Evolutionary conservation across 2,888 invertebrate genomes (phyloP).

Genomic region (Amphipyra berbera): DNA sequence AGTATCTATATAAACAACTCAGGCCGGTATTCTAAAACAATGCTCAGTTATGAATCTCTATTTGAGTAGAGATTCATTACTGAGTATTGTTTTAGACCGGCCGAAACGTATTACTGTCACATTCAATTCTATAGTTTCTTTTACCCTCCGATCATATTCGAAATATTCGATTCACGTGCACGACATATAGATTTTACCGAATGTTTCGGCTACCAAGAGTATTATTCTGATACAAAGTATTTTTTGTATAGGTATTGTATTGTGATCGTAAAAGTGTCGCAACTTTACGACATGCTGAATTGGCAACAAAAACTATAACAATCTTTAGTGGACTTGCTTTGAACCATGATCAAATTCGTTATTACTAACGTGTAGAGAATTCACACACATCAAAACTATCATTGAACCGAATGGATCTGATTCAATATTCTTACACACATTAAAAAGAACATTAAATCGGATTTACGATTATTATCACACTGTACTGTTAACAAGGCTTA

Average conservation of each 20-base stretch:
- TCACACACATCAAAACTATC: constrained; percentile 21
- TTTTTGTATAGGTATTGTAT: constrained; percentile 26
- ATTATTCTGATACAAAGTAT: constrained; percentile 18
- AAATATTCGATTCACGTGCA: constrained; percentile 27
- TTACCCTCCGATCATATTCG: constrained; percentile 7
- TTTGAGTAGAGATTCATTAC: no score
- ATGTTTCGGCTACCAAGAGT: constrained; percentile 4
- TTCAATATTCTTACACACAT: constrained; percentile 32
- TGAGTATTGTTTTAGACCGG: no score
- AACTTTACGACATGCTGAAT: constrained; percentile 53
- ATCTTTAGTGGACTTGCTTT: constrained; percentile 21
- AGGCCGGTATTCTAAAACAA: no score
- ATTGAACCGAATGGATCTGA: constrained; percentile 28
- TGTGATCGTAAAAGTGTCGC: constrained; percentile 43
- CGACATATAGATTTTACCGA: constrained; percentile 9
- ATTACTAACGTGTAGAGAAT: constrained; percentile 26
- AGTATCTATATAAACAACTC: no score
- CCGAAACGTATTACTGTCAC: no score
- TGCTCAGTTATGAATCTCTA: no score
- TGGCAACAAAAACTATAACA: constrained; percentile 51
- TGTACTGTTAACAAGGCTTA: constrained; percentile 17
- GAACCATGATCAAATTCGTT: constrained; percentile 25
- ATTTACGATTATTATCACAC: constrained; percentile 25
- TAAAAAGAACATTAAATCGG: constrained; percentile 34
- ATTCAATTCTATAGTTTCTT: constrained; percentile 20